phyloP scores from a whole-genome alignment of 2,797 vertebrate species.

The Pseudopleuronectes americanus region DNA sequence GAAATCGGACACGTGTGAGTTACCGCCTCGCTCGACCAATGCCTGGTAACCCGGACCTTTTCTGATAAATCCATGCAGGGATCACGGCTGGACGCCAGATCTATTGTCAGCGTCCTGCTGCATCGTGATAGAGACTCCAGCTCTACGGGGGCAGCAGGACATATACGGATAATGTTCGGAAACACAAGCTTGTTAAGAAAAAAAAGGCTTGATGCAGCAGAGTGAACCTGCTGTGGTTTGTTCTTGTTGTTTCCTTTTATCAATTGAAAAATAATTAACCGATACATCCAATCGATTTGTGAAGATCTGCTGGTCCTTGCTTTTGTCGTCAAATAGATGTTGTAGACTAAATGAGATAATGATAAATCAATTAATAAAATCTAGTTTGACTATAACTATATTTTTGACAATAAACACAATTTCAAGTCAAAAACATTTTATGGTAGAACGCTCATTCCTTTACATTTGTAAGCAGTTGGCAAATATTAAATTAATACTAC shows the following conservation, averaged over 20 bases:
- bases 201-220: conserved; percentile 6
- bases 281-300: no score
- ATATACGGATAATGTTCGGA: conserved; percentile 18
- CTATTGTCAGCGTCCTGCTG: conserved; percentile 64
- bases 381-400: background rate
- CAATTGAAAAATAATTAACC: no score
- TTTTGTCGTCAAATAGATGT: background rate
- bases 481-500: no score
- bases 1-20: conserved; percentile 98
- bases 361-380: background rate
- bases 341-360: background rate
- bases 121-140: conserved; percentile 56
- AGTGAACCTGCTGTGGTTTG: background rate
- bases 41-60: conserved; percentile 64
- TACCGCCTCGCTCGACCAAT: conserved; percentile 57
- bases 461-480: no score
- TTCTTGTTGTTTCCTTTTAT: no score
- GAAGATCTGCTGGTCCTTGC: background rate
- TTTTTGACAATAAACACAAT: no score
- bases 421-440: no score
- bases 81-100: conserved; percentile 48
- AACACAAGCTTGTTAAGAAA: conserved; percentile 17
- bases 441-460: no score
- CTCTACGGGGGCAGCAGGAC: conserved; percentile 21
- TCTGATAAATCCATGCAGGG: conserved; percentile 76